Evolutionary conservation across 2,888 invertebrate species (phyloP), one percentile per base, ranked within the genome.

Genomic region (Xestia sexstrigata): DNA sequence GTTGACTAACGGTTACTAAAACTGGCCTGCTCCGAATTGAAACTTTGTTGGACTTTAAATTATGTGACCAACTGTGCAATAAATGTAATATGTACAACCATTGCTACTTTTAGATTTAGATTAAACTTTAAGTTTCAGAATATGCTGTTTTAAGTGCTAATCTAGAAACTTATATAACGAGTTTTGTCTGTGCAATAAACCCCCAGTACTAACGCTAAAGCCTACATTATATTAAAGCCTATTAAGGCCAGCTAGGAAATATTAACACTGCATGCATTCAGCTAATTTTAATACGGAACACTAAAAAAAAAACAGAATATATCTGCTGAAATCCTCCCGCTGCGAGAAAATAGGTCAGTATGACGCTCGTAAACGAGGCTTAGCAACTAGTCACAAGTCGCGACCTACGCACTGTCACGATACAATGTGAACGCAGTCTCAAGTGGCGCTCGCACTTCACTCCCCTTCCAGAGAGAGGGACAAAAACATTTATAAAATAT

Each of bases 1-100:
- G 85, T 90, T 91, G 89, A 92, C 89, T 91, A 91, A 89, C 89
- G 89, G 89, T 89, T 91, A 87, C 88, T 79, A 79, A 73, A 90
- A 89, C 86, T 86, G 88, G 86, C 84, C 85, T 86, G 80, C 79
- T 84, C 74, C 71, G 89, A 90, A 89, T 89, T 89, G 83, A 89
- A 91, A 90, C 87, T 91, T 90, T 89, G 80, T 82, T 79, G 76
- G 67, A 76, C 83, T 80, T 81, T 66, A 72, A 78, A 76, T 79
- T 74, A 76, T 70, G 65, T 74, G 67, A 77, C 70, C 58, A 71
- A 73, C 78, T 72, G 66, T 76, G 62, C 63, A 82, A 69, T 75
- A 63, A 77, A 70, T 76, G n/a, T 74, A 55, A 70, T 70, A 67
- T 30, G n/a, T 42, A 78, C 63, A 70, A 74, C 52, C 7, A 70